Percentiles rank a stretch among this genome's conserved stretches.
Conservation (phyloP, 2,113 vertebrate genomes). For the Microtus pennsylvanicus region DNA sequence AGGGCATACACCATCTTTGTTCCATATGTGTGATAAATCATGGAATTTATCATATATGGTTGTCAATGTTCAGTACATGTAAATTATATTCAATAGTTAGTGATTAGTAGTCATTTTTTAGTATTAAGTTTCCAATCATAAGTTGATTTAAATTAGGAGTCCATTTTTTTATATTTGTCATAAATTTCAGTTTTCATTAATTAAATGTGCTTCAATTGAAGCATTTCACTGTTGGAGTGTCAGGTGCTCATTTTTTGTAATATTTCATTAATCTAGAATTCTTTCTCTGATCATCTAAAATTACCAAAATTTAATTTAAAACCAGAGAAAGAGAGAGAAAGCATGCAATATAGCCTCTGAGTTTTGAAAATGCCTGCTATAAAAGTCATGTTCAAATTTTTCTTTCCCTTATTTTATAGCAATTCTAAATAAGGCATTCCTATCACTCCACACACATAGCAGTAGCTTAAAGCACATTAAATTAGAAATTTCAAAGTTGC, state of each 20-base stretch:
- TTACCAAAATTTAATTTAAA: not conserved
- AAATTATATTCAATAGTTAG: not conserved
- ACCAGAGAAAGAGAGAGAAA: not conserved
- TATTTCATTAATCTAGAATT: not conserved
- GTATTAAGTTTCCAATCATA: constrained; percentile 5
- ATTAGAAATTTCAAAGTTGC: not conserved
- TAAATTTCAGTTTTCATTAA: constrained; percentile 18
- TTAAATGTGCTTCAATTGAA: constrained; percentile 25
- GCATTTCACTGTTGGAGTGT: not conserved
- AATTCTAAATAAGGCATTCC: not conserved
- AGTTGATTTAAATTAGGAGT: constrained; percentile 40
- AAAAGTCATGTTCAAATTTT: not conserved
- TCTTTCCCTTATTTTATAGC: not conserved
- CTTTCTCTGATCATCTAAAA: not conserved
- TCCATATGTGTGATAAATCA: not conserved
- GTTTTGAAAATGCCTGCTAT: not conserved
- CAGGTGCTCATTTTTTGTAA: not conserved
- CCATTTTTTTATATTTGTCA: constrained; percentile 34
- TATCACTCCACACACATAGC: not conserved
- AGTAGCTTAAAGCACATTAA: not conserved
- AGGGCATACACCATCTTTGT: not conserved
- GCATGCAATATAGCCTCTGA: not conserved
- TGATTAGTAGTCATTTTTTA: constrained; percentile 29
- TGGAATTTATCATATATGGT: not conserved
- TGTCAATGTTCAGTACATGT: not conserved